Evolutionary conservation across 2,113 vertebrate species (phyloP).

Genomic region (Psettodes erumei): DNA sequence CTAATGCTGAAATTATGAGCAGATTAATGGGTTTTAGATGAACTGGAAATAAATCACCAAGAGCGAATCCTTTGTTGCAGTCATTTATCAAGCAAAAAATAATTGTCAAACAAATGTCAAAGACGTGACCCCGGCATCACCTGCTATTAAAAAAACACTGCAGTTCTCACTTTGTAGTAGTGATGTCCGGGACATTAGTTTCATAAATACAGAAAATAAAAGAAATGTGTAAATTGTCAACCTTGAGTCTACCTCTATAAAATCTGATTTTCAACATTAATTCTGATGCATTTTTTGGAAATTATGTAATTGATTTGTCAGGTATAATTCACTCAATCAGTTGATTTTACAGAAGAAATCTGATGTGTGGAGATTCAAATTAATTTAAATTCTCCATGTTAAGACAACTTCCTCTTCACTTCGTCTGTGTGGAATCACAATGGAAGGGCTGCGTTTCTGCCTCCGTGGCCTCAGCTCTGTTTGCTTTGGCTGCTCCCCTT

Average conservation of each 20-base stretch:
- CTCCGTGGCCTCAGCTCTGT: neutral
- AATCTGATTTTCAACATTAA: neutral
- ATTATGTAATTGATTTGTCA: neutral
- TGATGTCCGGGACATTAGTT: neutral
- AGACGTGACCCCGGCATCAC: too few relatives aligned
- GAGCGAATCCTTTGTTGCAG: neutral
- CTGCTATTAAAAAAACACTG: neutral
- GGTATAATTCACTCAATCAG: neutral
- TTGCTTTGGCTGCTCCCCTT: neutral
- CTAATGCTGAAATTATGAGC: neutral
- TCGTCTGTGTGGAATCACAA: neutral
- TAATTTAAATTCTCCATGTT: too few relatives aligned
- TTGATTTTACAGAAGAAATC: neutral
- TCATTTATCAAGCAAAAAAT: neutral
- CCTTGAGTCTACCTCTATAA: neutral
- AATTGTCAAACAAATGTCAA: too few relatives aligned
- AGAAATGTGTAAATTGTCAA: neutral
- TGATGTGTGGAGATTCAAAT: too few relatives aligned
- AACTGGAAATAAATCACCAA: neutral
- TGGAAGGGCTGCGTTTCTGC: neutral
- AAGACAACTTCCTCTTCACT: neutral
- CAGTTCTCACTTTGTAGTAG: neutral
- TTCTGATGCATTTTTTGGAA: too few relatives aligned
- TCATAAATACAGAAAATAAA: neutral
- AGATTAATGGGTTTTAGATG: neutral